phyloP scores from a whole-genome alignment of 2,113 vertebrate genomes.

The Tragulus kanchil region DNA sequence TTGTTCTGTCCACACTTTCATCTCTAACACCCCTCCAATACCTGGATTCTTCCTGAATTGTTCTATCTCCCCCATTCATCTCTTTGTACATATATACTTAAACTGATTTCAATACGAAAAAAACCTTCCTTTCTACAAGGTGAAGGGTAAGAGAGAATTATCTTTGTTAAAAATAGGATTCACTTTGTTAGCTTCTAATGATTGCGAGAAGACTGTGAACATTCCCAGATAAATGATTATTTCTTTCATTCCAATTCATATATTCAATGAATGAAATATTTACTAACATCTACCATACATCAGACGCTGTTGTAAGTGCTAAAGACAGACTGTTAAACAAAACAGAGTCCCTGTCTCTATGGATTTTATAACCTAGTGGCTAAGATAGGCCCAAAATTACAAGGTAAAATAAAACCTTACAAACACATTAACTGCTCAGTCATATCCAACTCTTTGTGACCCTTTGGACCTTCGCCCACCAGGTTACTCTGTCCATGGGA shows the following conservation, averaged over 20 bases:
- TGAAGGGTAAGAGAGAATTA: background rate
- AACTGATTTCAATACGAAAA: background rate
- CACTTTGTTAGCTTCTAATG: background rate
- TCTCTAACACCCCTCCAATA: background rate
- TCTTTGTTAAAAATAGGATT: background rate
- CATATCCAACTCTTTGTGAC: background rate
- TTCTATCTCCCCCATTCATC: background rate
- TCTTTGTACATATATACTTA: background rate
- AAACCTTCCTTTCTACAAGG: background rate
- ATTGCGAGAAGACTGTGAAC: background rate
- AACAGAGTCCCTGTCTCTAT: background rate
- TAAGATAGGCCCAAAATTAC: background rate
- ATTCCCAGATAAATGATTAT: background rate
- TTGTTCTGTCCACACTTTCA: rapidly evolving
- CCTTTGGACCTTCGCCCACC: background rate
- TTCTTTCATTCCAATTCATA: background rate
- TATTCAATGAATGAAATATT: background rate
- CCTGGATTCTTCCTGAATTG: background rate
- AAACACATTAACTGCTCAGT: background rate
- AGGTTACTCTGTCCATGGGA: background rate
- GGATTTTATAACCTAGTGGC: background rate
- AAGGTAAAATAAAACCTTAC: background rate
- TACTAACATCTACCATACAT: background rate
- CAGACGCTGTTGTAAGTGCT: background rate
- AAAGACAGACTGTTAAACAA: background rate